Evolutionary conservation across 1,140 invertebrate genomes (phyloP), one percentile per base, ranked within the genome.

Genomic region (Rhopalosiphum maidis): DNA sequence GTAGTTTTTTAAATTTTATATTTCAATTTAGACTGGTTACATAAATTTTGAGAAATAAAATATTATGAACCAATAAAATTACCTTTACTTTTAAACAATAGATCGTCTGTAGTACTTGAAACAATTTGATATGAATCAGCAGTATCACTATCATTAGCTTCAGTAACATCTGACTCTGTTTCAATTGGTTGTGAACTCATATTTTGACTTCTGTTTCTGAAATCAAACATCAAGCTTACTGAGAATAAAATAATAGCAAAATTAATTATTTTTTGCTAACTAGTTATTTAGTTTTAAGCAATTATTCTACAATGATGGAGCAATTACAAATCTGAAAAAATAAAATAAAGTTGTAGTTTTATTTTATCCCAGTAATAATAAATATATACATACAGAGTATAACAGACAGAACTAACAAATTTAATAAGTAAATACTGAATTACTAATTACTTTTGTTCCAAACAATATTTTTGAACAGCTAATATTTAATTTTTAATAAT

Each of bases 31-130:
- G 4, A n/a, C 30, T n/a, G 11, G 5, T 77, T 77, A 77, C 4
- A 6, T 18, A n/a, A 35, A 51, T 37, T 15, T 87, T 48, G 35
- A 87, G 37, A 37, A 23, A 11, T 0, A 83, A 37, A 21, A 37
- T 37, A 83, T 23, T 23, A 37, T 82, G 7, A 82, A 35, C 0
- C 11, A 68, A n/a, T 86, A n/a, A n/a, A 48, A 87, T 48, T 91
- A 92, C 68, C 43, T 92, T 77, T 83, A 92, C 9, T 83, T 82
- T 92, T 51, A 30, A 51, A 37, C n/a, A 35, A 46, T 23, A 82
- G 0, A 77, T 77, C 90, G 7, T 92, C 68, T 51, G 90, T 48
- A 51, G 90, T 92, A 43, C 90, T 92, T 82, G 90, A 92, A 48
- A 92, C 90, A 48, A n/a, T 7, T 55, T 90, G 54, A 82, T 46